Evolutionary conservation across 2,888 invertebrate genomes (phyloP).

Genomic region (Microctonus aethiopoides): DNA sequence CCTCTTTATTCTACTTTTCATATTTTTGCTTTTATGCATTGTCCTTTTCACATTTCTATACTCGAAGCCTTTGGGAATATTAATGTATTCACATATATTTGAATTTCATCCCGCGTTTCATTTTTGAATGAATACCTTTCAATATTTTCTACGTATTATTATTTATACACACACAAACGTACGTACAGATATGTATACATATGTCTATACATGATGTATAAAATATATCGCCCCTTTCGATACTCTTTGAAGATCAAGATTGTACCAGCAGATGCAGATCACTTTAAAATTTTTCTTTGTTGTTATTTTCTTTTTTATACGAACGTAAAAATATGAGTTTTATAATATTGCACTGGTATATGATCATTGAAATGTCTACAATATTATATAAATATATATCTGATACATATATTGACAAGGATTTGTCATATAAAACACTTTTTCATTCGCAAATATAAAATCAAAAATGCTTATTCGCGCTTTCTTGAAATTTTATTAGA

Average conservation of each 20-base stretch:
- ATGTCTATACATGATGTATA: neutral
- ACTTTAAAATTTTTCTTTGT: neutral
- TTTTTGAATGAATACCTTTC: constrained; percentile 49
- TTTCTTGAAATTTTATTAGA: neutral
- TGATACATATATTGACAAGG: neutral
- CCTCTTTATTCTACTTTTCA: neutral
- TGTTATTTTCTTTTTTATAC: neutral
- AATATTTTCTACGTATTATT: constrained; percentile 41
- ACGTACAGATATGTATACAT: neutral
- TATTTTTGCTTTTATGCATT: too few relatives aligned
- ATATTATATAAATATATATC: neutral
- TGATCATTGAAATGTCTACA: too few relatives aligned
- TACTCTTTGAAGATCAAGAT: constrained; percentile 6
- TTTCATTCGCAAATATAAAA: neutral
- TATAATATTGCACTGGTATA: neutral
- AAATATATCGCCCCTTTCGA: neutral
- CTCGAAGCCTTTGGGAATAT: constrained; percentile 44
- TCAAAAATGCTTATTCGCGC: too few relatives aligned
- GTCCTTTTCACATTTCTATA: too few relatives aligned
- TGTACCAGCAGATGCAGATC: neutral
- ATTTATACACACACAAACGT: constrained; percentile 3
- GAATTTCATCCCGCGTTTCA: constrained; percentile 41
- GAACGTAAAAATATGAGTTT: too few relatives aligned
- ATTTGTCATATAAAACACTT: too few relatives aligned
- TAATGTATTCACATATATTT: constrained; percentile 42